phyloP scores from a whole-genome alignment of 2,113 vertebrate species.

The Triplophysa rosa region DNA sequence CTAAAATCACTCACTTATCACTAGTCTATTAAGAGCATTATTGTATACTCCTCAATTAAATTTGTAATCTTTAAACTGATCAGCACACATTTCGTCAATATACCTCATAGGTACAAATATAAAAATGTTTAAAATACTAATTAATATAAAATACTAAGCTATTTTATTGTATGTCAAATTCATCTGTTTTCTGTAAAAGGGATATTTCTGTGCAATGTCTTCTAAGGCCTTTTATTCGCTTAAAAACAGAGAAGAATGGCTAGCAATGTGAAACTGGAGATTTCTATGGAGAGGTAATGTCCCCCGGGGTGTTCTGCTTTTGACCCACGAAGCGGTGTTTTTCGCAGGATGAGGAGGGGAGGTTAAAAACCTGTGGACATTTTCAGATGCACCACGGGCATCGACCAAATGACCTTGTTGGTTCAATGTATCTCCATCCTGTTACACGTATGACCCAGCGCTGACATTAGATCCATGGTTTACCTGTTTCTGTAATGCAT shows the following conservation, averaged over 20 bases:
- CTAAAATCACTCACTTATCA: no score
- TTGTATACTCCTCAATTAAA: no score
- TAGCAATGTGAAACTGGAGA: conserved; percentile 25
- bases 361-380: background rate
- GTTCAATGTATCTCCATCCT: conserved; percentile 21
- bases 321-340: conserved; percentile 35
- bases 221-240: conserved; percentile 1
- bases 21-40: no score
- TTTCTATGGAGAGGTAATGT: conserved; percentile 19
- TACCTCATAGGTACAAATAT: no score
- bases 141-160: no score
- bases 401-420: background rate
- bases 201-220: conserved; percentile 16
- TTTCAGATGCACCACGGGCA: conserved; percentile 11
- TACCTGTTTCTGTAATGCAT: conserved; percentile 47
- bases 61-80: no score
- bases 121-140: no score
- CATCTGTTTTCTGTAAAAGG: background rate
- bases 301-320: conserved; percentile 26
- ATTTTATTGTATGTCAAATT: background rate
- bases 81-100: no score
- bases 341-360: background rate
- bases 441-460: conserved; percentile 39
- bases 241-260: conserved; percentile 42
- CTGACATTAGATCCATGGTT: conserved; percentile 53